phyloP scores from a whole-genome alignment of 2,888 invertebrate genomes.

The Empis stercorea region DNA sequence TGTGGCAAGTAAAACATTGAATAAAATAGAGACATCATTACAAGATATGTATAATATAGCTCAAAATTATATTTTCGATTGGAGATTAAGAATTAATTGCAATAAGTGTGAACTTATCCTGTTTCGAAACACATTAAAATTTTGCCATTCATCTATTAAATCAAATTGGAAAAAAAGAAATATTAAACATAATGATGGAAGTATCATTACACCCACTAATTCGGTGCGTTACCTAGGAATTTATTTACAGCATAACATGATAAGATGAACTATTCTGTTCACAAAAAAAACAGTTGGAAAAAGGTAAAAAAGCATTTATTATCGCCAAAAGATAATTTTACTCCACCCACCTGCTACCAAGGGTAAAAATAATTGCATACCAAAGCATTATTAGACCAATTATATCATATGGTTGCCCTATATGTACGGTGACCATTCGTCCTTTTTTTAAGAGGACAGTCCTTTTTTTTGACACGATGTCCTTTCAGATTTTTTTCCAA shows the following conservation, averaged over 20 bases:
- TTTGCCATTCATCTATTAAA: neutral
- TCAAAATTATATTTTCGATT: neutral
- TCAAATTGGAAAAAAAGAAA: neutral
- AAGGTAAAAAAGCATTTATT: neutral
- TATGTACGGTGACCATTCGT: too few relatives aligned
- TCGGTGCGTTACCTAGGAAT: neutral
- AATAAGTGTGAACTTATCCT: neutral
- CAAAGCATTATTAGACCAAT: constrained; percentile 1
- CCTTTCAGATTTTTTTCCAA: too few relatives aligned
- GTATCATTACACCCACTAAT: neutral
- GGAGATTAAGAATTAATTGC: neutral
- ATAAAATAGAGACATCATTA: neutral
- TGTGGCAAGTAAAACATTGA: too few relatives aligned
- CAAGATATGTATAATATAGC: neutral
- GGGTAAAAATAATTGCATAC: constrained; percentile 2
- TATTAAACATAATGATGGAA: neutral
- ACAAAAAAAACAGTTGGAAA: neutral
- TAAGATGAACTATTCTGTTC: neutral
- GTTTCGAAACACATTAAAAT: neutral
- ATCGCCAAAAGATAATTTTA: neutral
- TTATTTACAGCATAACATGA: neutral
- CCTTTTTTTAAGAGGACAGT: too few relatives aligned
- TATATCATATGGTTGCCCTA: neutral
- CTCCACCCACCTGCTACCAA: neutral
- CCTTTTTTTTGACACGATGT: too few relatives aligned